phyloP scores from a whole-genome alignment of 2,113 vertebrate species.

The Burhinus oedicnemus region DNA sequence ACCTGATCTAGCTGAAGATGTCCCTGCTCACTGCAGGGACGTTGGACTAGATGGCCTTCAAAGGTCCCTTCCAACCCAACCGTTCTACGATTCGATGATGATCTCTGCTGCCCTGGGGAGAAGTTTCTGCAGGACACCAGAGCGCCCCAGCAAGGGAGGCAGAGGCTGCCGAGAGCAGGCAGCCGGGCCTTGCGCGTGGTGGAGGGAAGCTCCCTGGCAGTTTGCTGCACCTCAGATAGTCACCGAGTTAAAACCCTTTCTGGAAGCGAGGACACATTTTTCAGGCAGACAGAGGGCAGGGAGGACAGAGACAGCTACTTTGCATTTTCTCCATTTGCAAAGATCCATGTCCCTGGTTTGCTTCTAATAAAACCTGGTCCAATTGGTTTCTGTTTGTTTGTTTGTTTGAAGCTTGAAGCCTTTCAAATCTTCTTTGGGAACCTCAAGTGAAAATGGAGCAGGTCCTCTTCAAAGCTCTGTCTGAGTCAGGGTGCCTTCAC shows the following conservation, averaged over 20 bases:
- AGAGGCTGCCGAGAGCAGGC: neutral
- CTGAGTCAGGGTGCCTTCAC: neutral
- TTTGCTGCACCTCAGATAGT: neutral
- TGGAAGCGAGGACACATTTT: neutral
- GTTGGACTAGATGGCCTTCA: neutral
- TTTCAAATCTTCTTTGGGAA: neutral
- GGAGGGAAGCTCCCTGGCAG: neutral
- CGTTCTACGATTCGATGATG: neutral
- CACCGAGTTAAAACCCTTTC: accelerated
- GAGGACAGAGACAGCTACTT: neutral
- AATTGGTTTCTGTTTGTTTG: neutral
- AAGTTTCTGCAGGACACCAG: neutral
- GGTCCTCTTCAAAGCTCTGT: neutral
- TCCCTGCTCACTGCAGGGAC: neutral
- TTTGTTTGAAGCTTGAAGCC: neutral
- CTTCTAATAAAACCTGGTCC: neutral
- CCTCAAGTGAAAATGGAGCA: neutral
- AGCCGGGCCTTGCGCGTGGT: accelerated
- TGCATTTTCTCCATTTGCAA: neutral
- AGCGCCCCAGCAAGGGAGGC: neutral
- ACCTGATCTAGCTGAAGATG: neutral
- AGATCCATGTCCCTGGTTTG: neutral
- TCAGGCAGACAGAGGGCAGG: neutral
- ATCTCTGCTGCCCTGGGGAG: neutral
- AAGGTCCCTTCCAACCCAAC: neutral